Evolutionary conservation across 2,113 vertebrate genomes (phyloP), one percentile per base, ranked within the genome.

Genomic region (Salvator merianae): DNA sequence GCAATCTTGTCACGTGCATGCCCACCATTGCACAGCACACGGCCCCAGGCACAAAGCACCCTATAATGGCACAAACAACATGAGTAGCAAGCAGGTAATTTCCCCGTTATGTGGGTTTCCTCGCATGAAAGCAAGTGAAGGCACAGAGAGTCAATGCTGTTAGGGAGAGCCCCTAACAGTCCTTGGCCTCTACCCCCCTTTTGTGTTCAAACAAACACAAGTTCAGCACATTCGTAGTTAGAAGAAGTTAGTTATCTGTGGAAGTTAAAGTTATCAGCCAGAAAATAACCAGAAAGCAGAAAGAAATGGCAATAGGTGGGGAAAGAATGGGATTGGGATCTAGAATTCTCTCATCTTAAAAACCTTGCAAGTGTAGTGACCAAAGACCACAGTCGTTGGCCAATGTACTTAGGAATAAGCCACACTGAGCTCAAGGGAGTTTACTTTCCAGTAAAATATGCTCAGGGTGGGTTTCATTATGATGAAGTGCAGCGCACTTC

Each of bases 201-300:
- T 59, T 20, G 18, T 59, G 55, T 59, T 59, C 55, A 59, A 59
- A 59, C 20, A 4, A 59, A 59, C 55, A 59, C 18, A 20, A 59
- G n/a, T 69, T 69, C 16, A 32, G 32, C 66, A 32, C 30, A 16
- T 69, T 32, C 32, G 32, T 7, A 34, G 32, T 69, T 69, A 81
- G 50, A 50, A 90, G 79, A 0, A 0, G 75, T 86, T 86, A 90
- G 92, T 86, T 78, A 90, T 86, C 85, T 91, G 86, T 1, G 0
- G 72, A 94, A 91, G 91, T 91, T 50, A 92, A 93, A 89, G 81
- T 78, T 0, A 0, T 66, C 50, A 90, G 82, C 1, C 0, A 88
- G 88, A 68, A 7, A 59, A 76, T 62, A 20, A 53, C 30, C 72
- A 63, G 72, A 80, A 81, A 40, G 36, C 40, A 47, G 63, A 83